These are phyloP conservation scores for Drosophila malerkotliana DNA, from an alignment of 1,140 invertebrate genomes.

Conservation along the genomic window DNA sequence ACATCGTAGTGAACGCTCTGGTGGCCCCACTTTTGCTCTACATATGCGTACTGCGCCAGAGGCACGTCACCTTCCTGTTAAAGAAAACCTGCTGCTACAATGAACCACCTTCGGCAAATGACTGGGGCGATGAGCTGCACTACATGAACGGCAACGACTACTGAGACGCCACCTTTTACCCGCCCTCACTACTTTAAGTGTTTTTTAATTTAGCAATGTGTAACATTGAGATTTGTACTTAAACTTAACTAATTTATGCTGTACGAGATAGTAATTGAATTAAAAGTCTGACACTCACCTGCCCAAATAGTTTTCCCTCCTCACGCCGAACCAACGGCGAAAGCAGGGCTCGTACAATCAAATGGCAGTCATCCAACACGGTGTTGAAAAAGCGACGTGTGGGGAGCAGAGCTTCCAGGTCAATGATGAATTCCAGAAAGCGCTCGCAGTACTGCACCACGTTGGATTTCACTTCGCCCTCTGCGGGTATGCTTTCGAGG, in stretches of 20 bases:
- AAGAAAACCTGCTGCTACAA: constrained; percentile 91
- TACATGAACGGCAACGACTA: constrained; percentile 91
- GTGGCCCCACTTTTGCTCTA: constrained; percentile 90
- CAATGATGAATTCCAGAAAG: constrained; percentile 98
- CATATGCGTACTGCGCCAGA: constrained; percentile 90
- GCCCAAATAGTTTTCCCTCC: constrained; percentile 96
- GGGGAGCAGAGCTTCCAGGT: constrained; percentile 96
- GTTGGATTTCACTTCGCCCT: constrained; percentile 86
- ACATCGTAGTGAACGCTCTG: constrained; percentile 90
- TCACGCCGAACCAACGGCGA: constrained; percentile 89
- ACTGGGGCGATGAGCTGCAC: constrained; percentile 94
- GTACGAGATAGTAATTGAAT: constrained; percentile 47
- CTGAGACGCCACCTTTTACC: constrained; percentile 53
- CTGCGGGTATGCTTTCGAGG: constrained; percentile 90
- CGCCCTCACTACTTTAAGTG: constrained; percentile 51
- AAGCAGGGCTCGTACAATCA: constrained; percentile 95
- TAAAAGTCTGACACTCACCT: constrained; percentile 87
- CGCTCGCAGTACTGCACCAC: constrained; percentile 94
- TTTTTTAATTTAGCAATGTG: constrained; percentile 74
- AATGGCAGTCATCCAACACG: constrained; percentile 96
- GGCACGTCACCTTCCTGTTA: constrained; percentile 90
- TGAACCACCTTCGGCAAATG: constrained; percentile 87
- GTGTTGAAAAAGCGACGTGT: constrained; percentile 98
- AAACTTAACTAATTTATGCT: constrained; percentile 67
- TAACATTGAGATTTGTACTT: constrained; percentile 79